Percentiles rank a stretch among this genome's conserved stretches.
Conservation (phyloP, 2,797 vertebrate species). For the Enteromius afrohamiltoni region DNA sequence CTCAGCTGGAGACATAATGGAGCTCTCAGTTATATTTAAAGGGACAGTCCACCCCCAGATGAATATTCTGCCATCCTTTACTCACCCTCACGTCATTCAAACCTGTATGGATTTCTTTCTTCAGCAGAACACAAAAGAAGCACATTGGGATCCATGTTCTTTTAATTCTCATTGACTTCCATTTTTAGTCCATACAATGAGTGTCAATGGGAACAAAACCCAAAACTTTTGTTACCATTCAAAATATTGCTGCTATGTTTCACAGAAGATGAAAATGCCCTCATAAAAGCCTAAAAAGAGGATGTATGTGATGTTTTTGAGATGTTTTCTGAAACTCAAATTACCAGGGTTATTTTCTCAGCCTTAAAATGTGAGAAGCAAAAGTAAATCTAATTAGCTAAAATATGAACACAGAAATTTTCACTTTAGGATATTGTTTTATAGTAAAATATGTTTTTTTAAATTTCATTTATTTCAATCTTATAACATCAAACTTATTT, state of each 20-base stretch:
- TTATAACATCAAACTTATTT: not conserved
- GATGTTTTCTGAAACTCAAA: not conserved
- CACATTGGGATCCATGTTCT: not conserved
- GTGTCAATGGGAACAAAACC: not conserved
- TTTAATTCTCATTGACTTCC: not conserved
- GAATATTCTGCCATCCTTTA: not conserved
- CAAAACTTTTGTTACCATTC: not conserved
- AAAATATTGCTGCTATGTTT: not conserved
- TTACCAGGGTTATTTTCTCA: not conserved
- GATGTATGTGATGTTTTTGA: not conserved
- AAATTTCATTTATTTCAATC: not conserved
- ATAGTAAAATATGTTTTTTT: too few species aligned
- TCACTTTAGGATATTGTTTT: not conserved
- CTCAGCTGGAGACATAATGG: not conserved
- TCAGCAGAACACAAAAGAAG: not conserved
- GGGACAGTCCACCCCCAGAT: not conserved
- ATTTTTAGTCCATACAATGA: not conserved
- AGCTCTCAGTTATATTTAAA: slow-evolving; percentile 17
- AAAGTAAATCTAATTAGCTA: too few species aligned
- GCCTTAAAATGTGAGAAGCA: not conserved
- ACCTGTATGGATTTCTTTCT: not conserved
- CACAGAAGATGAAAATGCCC: not conserved
- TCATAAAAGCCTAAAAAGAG: not conserved
- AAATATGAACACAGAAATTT: too few species aligned
- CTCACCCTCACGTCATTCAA: slow-evolving; percentile 4